A percentile compares a stretch with the other conserved stretches of the same genome.
These are phyloP conservation scores for Camptogramma bilineatum DNA, from an alignment of 2,888 invertebrate species.

Conservation along the genomic window DNA sequence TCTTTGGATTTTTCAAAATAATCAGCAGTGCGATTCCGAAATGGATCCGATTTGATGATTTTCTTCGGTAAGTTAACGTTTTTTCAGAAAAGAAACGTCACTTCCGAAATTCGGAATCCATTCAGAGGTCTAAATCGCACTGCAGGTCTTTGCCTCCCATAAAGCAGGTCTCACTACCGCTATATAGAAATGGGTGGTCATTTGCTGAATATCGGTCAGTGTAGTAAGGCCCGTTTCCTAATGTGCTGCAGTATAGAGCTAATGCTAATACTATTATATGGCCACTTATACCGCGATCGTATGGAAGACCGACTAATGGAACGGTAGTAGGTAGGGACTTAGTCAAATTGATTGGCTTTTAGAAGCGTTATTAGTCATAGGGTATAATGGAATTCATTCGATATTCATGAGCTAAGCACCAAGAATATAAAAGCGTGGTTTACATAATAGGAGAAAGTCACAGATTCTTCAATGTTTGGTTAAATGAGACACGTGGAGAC, in stretches of 20 bases:
- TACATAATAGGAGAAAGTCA: slow-evolving; percentile 15
- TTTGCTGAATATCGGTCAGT: slow-evolving; percentile 20
- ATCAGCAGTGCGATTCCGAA: too few relatives aligned
- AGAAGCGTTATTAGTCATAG: slow-evolving; percentile 13
- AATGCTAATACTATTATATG: slow-evolving; percentile 54
- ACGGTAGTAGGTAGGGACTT: slow-evolving; percentile 28
- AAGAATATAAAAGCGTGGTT: slow-evolving; percentile 6
- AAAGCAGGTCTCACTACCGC: slow-evolving; percentile 20
- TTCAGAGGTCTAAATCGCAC: too few relatives aligned
- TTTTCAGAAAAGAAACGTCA: too few relatives aligned
- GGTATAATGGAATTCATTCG: slow-evolving; percentile 15
- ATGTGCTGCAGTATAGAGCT: slow-evolving; percentile 41
- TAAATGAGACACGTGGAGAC: neutral
- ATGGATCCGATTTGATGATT: too few relatives aligned
- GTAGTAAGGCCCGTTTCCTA: slow-evolving; percentile 8
- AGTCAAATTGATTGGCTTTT: slow-evolving; percentile 27
- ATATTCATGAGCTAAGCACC: slow-evolving; percentile 17
- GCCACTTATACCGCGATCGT: slow-evolving; percentile 45
- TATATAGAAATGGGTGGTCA: slow-evolving; percentile 29
- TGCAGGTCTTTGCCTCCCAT: slow-evolving; percentile 24
- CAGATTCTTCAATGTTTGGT: neutral
- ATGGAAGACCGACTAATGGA: slow-evolving; percentile 35
- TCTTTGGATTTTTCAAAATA: too few relatives aligned
- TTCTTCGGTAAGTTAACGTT: too few relatives aligned
- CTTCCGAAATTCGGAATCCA: too few relatives aligned